These are phyloP conservation scores for Parasteatoda tepidariorum DNA, from an alignment of 1,140 invertebrate species.

Conservation along the genomic window DNA sequence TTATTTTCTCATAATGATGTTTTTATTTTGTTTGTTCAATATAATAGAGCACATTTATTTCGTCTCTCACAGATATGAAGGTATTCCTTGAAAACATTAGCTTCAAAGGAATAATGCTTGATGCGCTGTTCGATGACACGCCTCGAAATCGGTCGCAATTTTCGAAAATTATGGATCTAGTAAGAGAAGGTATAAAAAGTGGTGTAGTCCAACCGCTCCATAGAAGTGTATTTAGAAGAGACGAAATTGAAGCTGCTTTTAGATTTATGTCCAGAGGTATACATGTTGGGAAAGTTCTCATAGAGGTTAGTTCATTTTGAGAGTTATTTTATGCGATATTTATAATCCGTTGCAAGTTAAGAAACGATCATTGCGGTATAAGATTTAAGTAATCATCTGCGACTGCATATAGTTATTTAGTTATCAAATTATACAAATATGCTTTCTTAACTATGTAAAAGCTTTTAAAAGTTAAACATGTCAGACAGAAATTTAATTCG, in stretches of 20 bases:
- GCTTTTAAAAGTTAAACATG: too few relatives aligned
- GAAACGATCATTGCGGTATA: too few relatives aligned
- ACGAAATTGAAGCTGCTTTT: conserved; percentile 72
- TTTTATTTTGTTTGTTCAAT: too few relatives aligned
- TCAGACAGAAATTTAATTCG: too few relatives aligned
- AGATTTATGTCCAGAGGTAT: conserved; percentile 72
- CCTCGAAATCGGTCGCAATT: conserved; percentile 64
- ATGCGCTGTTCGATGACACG: conserved; percentile 83
- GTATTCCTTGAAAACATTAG: conserved; percentile 94
- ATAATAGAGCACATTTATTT: too few relatives aligned
- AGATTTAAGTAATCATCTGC: too few relatives aligned
- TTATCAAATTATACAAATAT: too few relatives aligned
- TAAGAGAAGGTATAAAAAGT: conserved; percentile 82
- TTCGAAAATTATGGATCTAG: conserved; percentile 76
- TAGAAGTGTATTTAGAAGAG: conserved; percentile 73
- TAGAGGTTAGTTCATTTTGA: conserved; percentile 71
- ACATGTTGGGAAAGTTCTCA: conserved; percentile 74
- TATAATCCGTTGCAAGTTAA: background rate
- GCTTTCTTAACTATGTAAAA: background rate
- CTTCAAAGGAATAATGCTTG: conserved; percentile 95
- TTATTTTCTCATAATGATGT: too few relatives aligned
- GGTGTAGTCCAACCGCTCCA: conserved; percentile 88
- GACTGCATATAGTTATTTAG: too few relatives aligned
- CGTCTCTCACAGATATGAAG: too few relatives aligned
- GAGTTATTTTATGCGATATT: background rate